Percentiles rank a stretch among this genome's conserved stretches.
These are phyloP conservation scores for Echiichthys vipera DNA, from an alignment of 2,797 vertebrate genomes.

Conservation along the genomic window DNA sequence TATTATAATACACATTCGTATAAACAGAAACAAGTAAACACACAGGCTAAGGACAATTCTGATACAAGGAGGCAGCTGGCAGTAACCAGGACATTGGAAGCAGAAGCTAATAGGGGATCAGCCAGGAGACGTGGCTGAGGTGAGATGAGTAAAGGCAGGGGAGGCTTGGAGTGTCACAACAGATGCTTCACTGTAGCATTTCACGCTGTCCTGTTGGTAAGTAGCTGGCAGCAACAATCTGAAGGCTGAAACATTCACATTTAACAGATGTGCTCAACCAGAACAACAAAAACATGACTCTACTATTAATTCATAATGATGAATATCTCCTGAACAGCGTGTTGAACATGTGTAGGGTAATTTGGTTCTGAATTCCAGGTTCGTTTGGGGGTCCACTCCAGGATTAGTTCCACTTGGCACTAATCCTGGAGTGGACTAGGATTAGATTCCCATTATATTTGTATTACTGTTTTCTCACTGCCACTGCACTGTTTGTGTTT, in stretches of 20 bases:
- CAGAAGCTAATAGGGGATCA: slow-evolving; percentile 23
- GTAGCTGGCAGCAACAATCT: slow-evolving; percentile 1
- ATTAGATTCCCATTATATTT: slow-evolving; percentile 31
- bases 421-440: slow-evolving; percentile 31
- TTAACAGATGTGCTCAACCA: neutral
- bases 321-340: neutral
- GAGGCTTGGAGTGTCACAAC: slow-evolving; percentile 39
- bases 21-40: neutral
- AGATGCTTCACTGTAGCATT: slow-evolving; percentile 27
- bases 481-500: neutral
- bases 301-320: too few species aligned
- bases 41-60: slow-evolving; percentile 15
- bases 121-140: slow-evolving; percentile 37
- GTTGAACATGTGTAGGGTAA: slow-evolving; percentile 16
- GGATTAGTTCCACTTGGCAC: slow-evolving; percentile 31
- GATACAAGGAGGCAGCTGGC: slow-evolving; percentile 45
- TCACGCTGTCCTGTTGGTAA: neutral
- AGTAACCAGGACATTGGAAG: slow-evolving; percentile 16
- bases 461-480: neutral
- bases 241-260: slow-evolving; percentile 5
- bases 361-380: slow-evolving; percentile 25
- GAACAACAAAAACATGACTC: neutral
- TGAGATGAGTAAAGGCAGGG: slow-evolving; percentile 40
- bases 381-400: slow-evolving; percentile 7
- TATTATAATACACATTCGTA: slow-evolving; percentile 24